phyloP scores from a whole-genome alignment of 2,888 invertebrate genomes.

The Drosophila paracracens region DNA sequence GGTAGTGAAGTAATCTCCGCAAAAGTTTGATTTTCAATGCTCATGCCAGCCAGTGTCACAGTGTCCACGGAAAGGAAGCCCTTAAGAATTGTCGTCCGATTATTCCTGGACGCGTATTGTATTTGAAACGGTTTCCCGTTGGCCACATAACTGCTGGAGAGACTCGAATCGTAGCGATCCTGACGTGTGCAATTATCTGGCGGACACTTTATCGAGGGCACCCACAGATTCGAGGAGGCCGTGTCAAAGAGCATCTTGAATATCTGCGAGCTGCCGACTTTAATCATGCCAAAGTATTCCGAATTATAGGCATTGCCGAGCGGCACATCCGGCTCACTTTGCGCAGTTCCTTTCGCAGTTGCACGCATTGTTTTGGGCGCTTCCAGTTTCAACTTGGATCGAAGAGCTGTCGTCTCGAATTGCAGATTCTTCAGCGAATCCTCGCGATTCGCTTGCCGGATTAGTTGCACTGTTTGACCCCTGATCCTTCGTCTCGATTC shows the following conservation, averaged over 20 bases:
- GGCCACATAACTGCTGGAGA: slow-evolving; percentile 91
- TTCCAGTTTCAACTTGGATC: slow-evolving; percentile 41
- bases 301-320: slow-evolving; percentile 66
- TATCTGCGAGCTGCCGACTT: slow-evolving; percentile 93
- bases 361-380: not conserved
- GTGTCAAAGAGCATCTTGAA: slow-evolving; percentile 98
- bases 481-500: slow-evolving; percentile 24
- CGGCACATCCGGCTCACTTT: slow-evolving; percentile 3
- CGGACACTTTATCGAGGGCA: slow-evolving; percentile 88
- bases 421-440: slow-evolving; percentile 6
- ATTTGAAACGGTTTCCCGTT: slow-evolving; percentile 96
- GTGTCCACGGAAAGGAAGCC: slow-evolving; percentile 79
- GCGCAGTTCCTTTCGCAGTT: not conserved
- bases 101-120: slow-evolving; percentile 91
- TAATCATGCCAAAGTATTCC: slow-evolving; percentile 86
- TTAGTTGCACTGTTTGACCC: slow-evolving; percentile 12
- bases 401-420: slow-evolving; percentile 33
- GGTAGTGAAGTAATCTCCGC: slow-evolving; percentile 93
- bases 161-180: slow-evolving; percentile 92
- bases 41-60: slow-evolving; percentile 89
- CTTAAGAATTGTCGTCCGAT: slow-evolving; percentile 24
- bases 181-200: slow-evolving; percentile 87
- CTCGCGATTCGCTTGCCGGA: slow-evolving; percentile 17
- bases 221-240: slow-evolving; percentile 83
- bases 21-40: slow-evolving; percentile 93